phyloP scores from a whole-genome alignment of 37 sponge, comb jelly and placozoan species.

The Aplysina aerophoba region DNA sequence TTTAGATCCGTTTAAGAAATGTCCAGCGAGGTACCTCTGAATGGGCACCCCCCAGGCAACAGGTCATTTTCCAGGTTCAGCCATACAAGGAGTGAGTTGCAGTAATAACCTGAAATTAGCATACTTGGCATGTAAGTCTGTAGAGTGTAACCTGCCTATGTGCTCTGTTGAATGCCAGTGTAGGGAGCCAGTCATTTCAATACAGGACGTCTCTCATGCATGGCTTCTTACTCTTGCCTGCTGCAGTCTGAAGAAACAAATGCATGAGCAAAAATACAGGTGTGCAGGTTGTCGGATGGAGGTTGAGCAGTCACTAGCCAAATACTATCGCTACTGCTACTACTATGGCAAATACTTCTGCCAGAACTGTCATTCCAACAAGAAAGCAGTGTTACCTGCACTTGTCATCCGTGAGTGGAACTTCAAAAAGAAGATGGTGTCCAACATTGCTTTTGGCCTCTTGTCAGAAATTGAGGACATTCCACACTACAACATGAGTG shows the following conservation, averaged over 20 bases:
- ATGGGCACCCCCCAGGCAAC: constrained; percentile 98
- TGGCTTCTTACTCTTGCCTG: not conserved
- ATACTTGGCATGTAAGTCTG: too few relatives aligned
- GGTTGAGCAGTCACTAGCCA: constrained; percentile 69
- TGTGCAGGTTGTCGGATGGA: constrained; percentile 98
- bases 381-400: constrained; percentile 75
- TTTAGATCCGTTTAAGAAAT: constrained; percentile 14
- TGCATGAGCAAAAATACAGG: constrained; percentile 76
- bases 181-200: too few relatives aligned
- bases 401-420: constrained; percentile 87
- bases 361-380: constrained; percentile 85
- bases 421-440: constrained; percentile 83
- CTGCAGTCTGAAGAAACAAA: constrained; percentile 57
- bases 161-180: too few relatives aligned
- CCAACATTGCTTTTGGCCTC: constrained; percentile 88
- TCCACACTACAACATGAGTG: constrained; percentile 68
- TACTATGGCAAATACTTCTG: constrained; percentile 99
- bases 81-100: constrained; percentile 59
- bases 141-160: too few relatives aligned
- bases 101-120: too few relatives aligned
- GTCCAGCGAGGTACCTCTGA: constrained; percentile 78
- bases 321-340: constrained; percentile 88
- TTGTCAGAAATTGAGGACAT: constrained; percentile 66
- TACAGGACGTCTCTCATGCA: too few relatives aligned
- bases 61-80: constrained; percentile 86